Conservation (phyloP, 2,797 vertebrate species). For the Sebastes steindachneri region DNA sequence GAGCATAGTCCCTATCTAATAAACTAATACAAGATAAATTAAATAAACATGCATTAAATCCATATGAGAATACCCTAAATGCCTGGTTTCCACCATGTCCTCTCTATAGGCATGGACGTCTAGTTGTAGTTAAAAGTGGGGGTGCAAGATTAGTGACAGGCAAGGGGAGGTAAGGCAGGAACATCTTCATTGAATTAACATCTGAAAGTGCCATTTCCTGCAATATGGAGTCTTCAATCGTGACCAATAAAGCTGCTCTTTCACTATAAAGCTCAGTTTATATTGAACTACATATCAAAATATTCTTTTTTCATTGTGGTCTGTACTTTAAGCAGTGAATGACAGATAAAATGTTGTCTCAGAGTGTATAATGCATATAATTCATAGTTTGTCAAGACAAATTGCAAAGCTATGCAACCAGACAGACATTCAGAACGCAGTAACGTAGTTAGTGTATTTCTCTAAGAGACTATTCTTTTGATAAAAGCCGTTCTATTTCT, state of each 20-base stretch:
- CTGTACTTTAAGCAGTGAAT: background rate
- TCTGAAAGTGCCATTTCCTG: background rate
- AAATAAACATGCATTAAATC: background rate
- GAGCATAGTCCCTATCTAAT: background rate
- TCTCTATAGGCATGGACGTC: background rate
- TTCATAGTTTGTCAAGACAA: background rate
- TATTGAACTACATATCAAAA: too few relatives aligned
- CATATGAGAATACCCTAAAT: background rate
- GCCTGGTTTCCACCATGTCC: background rate
- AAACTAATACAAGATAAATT: background rate
- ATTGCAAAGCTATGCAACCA: background rate
- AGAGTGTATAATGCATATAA: background rate
- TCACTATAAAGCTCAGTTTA: background rate
- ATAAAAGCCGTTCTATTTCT: background rate
- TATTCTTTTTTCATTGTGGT: background rate
- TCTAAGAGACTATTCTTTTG: fast-evolving
- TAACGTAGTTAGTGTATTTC: background rate
- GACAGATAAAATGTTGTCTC: background rate
- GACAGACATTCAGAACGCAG: background rate
- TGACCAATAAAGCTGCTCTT: background rate
- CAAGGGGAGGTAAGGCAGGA: background rate
- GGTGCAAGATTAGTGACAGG: background rate
- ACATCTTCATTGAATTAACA: background rate
- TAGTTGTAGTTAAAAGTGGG: background rate
- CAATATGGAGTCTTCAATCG: background rate